Evolutionary conservation across 2,797 vertebrate species (phyloP), one percentile per base, ranked within the genome.

Genomic region (Mastacembelus armatus): DNA sequence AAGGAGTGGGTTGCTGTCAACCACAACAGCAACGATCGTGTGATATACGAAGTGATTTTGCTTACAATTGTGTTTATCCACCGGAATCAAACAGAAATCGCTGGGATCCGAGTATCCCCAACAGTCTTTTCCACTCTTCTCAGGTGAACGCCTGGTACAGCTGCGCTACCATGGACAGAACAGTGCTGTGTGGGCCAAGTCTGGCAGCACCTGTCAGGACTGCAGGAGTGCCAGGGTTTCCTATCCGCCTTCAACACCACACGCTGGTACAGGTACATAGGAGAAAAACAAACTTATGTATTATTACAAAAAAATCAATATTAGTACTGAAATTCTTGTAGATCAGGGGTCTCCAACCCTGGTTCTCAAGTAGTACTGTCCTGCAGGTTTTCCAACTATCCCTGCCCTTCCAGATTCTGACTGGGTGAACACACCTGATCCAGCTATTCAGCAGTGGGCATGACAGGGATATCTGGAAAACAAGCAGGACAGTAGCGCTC

Each of bases 201-300:
- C 90, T 90, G 43, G 74, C 93, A 62, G 90, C 91, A 0, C 88
- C 92, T 7, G 91, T 89, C 68, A 91, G 93, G 90, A 90, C 93
- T 19, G 85, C 90, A 0, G 93, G 91, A 39, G 80, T 89, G 0
- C 90, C 93, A 0, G 88, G 91, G 21, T 74, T 94, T 55, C 94
- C 94, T 12, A 90, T 94, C 70, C 91, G 93, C 77, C 88, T 94
- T 18, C 95, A 95, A 40, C 95, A 95, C 78, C 95, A 95, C 0
- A 81, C 93, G 47, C 80, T 95, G 85, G 93, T 94, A 10, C 94
- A 95, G 94, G 94, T 95, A 82, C 18, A 32, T 24, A 14, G 5
- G 7, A 5, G 15, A 7, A 14, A 16, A 7, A 38, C 15, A 7
- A 15, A 15, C 30, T 11, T 33, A 35, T 14, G 4, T 14, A 14